These are phyloP conservation scores for Callyntrura sp. DNA, from an alignment of 2,888 invertebrate genomes.

Conservation along the genomic window DNA sequence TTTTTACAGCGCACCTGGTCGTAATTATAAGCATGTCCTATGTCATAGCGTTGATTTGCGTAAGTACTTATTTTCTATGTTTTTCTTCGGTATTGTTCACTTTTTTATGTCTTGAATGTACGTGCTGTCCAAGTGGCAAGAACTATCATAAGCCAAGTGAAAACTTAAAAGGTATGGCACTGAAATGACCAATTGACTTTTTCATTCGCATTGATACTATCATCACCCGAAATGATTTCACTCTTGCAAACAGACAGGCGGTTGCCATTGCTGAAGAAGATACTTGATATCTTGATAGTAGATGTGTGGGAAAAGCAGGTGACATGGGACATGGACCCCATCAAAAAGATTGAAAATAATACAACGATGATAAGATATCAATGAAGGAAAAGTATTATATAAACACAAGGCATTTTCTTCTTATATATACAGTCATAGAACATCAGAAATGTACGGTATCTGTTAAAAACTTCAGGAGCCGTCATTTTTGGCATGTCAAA, in stretches of 20 bases:
- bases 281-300: too few species aligned
- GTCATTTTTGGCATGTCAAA: conserved; percentile 25
- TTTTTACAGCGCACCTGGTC: too few species aligned
- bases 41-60: not conserved
- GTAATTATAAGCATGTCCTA: not conserved
- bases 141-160: conserved; percentile 48
- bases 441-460: not conserved
- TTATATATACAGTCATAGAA: conserved; percentile 32
- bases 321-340: not conserved
- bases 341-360: conserved; percentile 14
- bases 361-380: not conserved
- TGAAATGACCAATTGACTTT: conserved; percentile 50
- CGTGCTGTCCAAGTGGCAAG: not conserved
- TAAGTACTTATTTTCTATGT: not conserved
- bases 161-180: too few species aligned
- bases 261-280: too few species aligned
- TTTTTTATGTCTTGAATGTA: not conserved
- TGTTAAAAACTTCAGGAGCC: not conserved
- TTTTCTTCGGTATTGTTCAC: conserved; percentile 5
- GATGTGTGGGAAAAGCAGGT: not conserved
- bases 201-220: conserved; percentile 19
- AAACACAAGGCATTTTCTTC: conserved; percentile 49
- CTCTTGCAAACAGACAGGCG: conserved; percentile 20
- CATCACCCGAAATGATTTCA: conserved; percentile 8
- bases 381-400: conserved; percentile 34